Evolutionary conservation across 2,888 invertebrate genomes (phyloP).

Genomic region (Anoncus sp.): DNA sequence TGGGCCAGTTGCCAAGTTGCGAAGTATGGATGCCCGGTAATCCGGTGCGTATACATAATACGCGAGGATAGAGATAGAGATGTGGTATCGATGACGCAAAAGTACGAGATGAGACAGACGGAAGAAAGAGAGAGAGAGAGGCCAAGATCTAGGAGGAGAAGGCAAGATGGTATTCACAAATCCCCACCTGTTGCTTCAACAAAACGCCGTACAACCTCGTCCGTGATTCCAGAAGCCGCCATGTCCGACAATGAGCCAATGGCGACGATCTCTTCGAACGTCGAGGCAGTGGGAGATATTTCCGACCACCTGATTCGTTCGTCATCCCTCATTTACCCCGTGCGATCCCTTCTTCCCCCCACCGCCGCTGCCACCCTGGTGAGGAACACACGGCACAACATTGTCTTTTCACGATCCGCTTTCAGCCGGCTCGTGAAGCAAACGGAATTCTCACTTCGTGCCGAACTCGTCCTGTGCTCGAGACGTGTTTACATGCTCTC

Average conservation of each 20-base stretch:
- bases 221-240: slow-evolving; percentile 74
- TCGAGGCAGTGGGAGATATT: slow-evolving; percentile 74
- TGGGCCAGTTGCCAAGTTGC: no score
- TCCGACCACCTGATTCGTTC: slow-evolving; percentile 75
- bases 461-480: slow-evolving; percentile 47
- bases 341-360: slow-evolving; percentile 6
- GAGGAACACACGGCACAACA: slow-evolving; percentile 44
- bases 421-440: slow-evolving; percentile 44
- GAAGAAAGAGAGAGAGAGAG: slow-evolving; percentile 30
- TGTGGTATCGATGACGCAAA: slow-evolving; percentile 23
- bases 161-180: slow-evolving; percentile 50
- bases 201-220: slow-evolving; percentile 60
- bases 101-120: slow-evolving; percentile 26
- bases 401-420: slow-evolving; percentile 38
- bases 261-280: slow-evolving; percentile 69
- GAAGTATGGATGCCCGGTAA: no score
- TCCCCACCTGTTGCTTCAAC: slow-evolving; percentile 80
- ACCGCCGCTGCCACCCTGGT: no score
- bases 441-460: slow-evolving; percentile 54
- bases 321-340: slow-evolving; percentile 63
- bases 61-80: slow-evolving; percentile 1
- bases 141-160: no score
- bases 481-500: slow-evolving; percentile 4
- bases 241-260: slow-evolving; percentile 79
- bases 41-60: slow-evolving; percentile 12